Percentiles rank a stretch among this genome's conserved stretches.
These are phyloP conservation scores for Fopius arisanus DNA, from an alignment of 1,140 invertebrate species.

Conservation along the genomic window DNA sequence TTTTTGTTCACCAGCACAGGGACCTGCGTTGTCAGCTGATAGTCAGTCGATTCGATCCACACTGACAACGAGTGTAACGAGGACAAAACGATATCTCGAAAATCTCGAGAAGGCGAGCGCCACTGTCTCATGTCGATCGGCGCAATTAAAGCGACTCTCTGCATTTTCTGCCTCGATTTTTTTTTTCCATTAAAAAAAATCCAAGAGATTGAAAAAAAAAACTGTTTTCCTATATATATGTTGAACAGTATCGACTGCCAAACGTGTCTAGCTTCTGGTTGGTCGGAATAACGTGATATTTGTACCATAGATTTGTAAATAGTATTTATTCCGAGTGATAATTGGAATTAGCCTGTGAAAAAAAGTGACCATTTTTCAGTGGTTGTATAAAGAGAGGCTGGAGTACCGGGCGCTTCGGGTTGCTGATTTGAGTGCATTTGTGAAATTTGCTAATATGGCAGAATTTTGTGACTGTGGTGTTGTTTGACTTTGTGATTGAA, in stretches of 20 bases:
- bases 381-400: background rate
- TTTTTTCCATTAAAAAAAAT: background rate
- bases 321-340: too few species aligned
- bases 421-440: slow-evolving; percentile 43
- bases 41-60: too few species aligned
- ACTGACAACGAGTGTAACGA: background rate
- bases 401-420: slow-evolving; percentile 26
- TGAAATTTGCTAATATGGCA: slow-evolving; percentile 51
- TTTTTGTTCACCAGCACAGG: background rate
- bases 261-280: background rate
- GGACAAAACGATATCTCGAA: too few species aligned
- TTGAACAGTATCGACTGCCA: slow-evolving; percentile 19
- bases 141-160: background rate
- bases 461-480: slow-evolving; percentile 49
- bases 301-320: too few species aligned
- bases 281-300: too few species aligned
- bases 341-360: too few species aligned
- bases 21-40: background rate
- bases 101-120: background rate
- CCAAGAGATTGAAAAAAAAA: background rate
- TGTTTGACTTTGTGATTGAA: slow-evolving; percentile 50
- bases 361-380: background rate
- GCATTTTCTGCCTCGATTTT: background rate
- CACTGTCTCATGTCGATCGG: background rate
- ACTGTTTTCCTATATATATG: background rate